Evolutionary conservation across 2,888 invertebrate species (phyloP).

Genomic region (Spialia ferax): DNA sequence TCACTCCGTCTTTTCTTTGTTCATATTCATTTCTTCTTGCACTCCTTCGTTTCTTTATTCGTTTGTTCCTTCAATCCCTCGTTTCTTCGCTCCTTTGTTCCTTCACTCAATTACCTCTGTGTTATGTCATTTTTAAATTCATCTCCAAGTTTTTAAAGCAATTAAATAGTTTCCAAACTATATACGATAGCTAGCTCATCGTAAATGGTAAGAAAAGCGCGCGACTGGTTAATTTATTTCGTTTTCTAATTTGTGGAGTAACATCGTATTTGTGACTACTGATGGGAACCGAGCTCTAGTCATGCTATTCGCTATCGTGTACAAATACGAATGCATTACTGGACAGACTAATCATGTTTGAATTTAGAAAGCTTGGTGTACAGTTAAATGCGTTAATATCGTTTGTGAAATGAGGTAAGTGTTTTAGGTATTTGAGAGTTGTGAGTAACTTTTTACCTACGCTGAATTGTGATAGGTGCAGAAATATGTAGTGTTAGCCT

Average conservation of each 20-base stretch:
- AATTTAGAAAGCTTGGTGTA: conserved; percentile 22
- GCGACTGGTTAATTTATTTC: conserved; percentile 57
- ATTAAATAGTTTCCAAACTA: not conserved
- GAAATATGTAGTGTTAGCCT: too few relatives aligned
- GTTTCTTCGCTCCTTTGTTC: too few relatives aligned
- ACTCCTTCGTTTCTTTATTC: too few relatives aligned
- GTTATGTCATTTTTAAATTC: too few relatives aligned
- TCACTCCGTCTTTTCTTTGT: too few relatives aligned
- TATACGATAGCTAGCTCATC: not conserved
- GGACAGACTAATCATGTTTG: conserved; percentile 37
- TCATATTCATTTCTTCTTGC: too few relatives aligned
- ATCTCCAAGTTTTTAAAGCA: too few relatives aligned
- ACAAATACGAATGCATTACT: conserved; percentile 39
- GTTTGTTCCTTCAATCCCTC: too few relatives aligned
- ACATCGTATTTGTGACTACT: conserved; percentile 49
- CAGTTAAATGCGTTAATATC: not conserved
- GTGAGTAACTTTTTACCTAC: too few relatives aligned
- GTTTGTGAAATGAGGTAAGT: conserved; percentile 2
- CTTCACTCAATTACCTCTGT: too few relatives aligned
- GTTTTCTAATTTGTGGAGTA: conserved; percentile 64
- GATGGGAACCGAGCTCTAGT: conserved; percentile 29
- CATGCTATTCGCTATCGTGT: conserved; percentile 38
- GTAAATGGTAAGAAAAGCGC: not conserved
- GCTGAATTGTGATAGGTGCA: too few relatives aligned
- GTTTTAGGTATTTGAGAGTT: too few relatives aligned